Evolutionary conservation across 1,140 invertebrate genomes (phyloP), one percentile per base, ranked within the genome.

Genomic region (Eupristina koningsbergeri): DNA sequence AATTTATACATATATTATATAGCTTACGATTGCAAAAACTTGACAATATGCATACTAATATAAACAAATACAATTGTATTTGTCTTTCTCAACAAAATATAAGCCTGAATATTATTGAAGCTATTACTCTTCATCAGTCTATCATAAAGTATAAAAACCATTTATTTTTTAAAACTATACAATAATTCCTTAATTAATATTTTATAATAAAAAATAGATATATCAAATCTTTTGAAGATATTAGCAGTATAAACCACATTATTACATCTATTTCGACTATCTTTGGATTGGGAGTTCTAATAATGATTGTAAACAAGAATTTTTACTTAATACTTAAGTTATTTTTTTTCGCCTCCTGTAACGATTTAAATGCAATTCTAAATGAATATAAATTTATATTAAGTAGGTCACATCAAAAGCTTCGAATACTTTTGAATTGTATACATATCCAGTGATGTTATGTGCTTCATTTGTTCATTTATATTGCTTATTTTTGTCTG

Each of bases 401-500:
- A n/a, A n/a, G n/a, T 22, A 80, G 79, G 50, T 73, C 15, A 36
- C 58, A 11, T 5, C 58, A 29, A 80, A 73, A n/a, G n/a, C 39
- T n/a, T 64, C 8, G 9, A 45, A 0, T 11, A 36, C 0, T 47
- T 26, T 41, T 22, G 0, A 0, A 50, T 9, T n/a, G n/a, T 45
- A 11, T 71, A 75, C 2, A 0, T 64, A 22, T 0, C 41, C 19
- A 64, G 81, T 45, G 69, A 83, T 64, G 61, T 22, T 31, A 31
- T 78, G 34, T 17, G 0, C 61, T 0, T 9, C 5, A 1, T 41
- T 53, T 7, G 58, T 61, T n/a, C 75, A 83, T 36, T 31, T 69
- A 31, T 83, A 78, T 47, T 58, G 41, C 36, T 45, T 83, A 2
- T 83, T 83, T 50, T 41, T 71, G 22, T 74, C 63, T 8, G 81